Evolutionary conservation across 2,113 vertebrate species (phyloP), one percentile per base, ranked within the genome.

Genomic region (Actenoides lindsayi): DNA sequence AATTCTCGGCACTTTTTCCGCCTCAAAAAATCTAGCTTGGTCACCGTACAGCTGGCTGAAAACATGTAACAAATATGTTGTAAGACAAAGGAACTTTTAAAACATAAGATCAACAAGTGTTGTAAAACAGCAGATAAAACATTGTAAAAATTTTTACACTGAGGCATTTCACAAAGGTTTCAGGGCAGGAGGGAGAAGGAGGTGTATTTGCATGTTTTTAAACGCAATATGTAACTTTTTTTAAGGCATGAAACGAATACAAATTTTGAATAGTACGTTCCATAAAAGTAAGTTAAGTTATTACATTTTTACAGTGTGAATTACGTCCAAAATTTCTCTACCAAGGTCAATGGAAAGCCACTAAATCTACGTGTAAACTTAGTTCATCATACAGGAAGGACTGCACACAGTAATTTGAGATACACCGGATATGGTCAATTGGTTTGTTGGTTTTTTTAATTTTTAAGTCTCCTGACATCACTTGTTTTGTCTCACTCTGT

Each of bases 31-130:
- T 87, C 98, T 97, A 51, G 99, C 99, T 96, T 99, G 99, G 95
- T 99, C 99, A n/a, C 99, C 99, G 33, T 99, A 99, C 13, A 99
- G 98, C 30, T 99, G 99, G 95, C 99, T 99, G 92, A 97, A 96
- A 98, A 96, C 2, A 93, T 2, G 25, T 3, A 90, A 87, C 7
- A 87, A 86, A 75, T 13, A 51, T 1, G 7, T 90, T n/a, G 90
- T 4, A 33, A 82, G 8, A 37, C 46, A 89, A 67, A 56, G 1
- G 4, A 44, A 53, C 33, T 92, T 92, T 89, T 37, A 3, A 48
- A 48, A 94, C 62, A 31, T 3, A 14, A 94, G 41, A 35, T 27
- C 60, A 83, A 21, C 6, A 82, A 73, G 75, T 20, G 5, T 4
- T 54, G 2, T 62, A 46, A 65, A 90, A 69, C 19, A 1, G 1